These are phyloP conservation scores for Drosophila histrio DNA, from an alignment of 2,888 invertebrate genomes.

Conservation along the genomic window DNA sequence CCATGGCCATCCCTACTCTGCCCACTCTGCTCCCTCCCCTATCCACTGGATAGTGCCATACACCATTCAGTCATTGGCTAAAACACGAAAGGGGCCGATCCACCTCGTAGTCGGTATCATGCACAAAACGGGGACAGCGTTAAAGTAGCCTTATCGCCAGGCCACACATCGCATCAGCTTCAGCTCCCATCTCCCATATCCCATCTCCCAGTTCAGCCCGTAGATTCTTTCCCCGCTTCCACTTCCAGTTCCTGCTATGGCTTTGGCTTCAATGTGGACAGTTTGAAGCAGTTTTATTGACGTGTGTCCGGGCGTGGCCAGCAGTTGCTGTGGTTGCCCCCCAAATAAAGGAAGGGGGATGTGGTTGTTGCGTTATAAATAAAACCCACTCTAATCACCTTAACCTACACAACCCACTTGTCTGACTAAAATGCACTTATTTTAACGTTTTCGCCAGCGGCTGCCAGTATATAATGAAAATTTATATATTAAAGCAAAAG, in stretches of 20 bases:
- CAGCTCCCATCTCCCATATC: constrained; percentile 8
- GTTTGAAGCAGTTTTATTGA: constrained; percentile 77
- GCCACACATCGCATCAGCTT: constrained; percentile 60
- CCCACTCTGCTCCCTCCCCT: neutral
- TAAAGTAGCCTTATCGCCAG: constrained; percentile 74
- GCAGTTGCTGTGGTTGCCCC: constrained; percentile 16
- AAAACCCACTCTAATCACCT: constrained; percentile 46
- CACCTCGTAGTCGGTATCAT: constrained; percentile 60
- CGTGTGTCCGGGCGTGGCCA: constrained; percentile 74
- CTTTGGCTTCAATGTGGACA: constrained; percentile 61
- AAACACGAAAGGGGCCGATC: constrained; percentile 76
- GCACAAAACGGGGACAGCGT: constrained; percentile 74
- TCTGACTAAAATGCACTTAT: constrained; percentile 52
- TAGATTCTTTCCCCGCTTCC: constrained; percentile 1
- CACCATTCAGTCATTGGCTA: constrained; percentile 50
- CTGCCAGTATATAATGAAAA: constrained; percentile 48
- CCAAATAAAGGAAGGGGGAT: constrained; percentile 12
- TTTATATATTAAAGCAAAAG: constrained; percentile 18
- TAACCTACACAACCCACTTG: neutral
- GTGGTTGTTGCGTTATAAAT: constrained; percentile 72
- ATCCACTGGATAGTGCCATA: neutral
- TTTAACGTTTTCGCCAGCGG: constrained; percentile 48
- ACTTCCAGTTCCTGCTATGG: neutral
- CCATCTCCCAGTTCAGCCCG: neutral
- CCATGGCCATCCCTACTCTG: constrained; percentile 32